Evolutionary conservation across 92 coral and sea anemone species (phyloP), one percentile per base, ranked within the genome.

Genomic region (Scolanthus callimorphus): DNA sequence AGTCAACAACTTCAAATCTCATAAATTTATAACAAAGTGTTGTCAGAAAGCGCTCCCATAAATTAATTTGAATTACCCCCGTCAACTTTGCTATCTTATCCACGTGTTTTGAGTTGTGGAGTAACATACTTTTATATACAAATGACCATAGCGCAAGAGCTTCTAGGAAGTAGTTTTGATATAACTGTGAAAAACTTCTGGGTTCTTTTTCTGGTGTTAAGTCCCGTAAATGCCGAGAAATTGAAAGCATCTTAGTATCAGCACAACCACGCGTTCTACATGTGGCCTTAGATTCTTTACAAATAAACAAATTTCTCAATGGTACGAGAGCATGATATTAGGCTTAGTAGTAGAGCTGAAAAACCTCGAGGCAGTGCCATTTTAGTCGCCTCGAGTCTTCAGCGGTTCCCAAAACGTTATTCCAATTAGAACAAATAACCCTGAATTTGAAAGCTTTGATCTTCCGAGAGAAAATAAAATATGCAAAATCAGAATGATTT

Each of bases 21-120:
- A 78, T 82, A 59, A 73, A 83, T 79, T 87, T 78, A 65, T 73
- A 73, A 80, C 54, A 46, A 61, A 67, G 63, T 60, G 47, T 61
- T 76, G 65, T 39, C 75, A 85, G 57, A 74, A 59, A 70, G 55
- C 71, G 55, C 77, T 64, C 49, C 83, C 69, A 73, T 72, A 84
- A 79, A 84, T 84, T 82, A 81, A 62, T 81, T 70, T 62, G 46
- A 68, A 67, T 85, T 81, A 34, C 67, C 62, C 29, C 47, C 61
- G 57, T 73, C 72, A 63, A 24, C 58, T 67, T n/a, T n/a, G n/a
- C n/a, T n/a, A n/a, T n/a, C n/a, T n/a, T n/a, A n/a, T n/a, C n/a
- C n/a, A n/a, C n/a, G n/a, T n/a, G n/a, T n/a, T n/a, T n/a, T n/a
- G n/a, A n/a, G n/a, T n/a, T n/a, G n/a, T n/a, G n/a, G n/a, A n/a